Base-by-base conservation (phyloP, 2,797 vertebrate species). In the Paratrypauchen microcephalus region DNA sequence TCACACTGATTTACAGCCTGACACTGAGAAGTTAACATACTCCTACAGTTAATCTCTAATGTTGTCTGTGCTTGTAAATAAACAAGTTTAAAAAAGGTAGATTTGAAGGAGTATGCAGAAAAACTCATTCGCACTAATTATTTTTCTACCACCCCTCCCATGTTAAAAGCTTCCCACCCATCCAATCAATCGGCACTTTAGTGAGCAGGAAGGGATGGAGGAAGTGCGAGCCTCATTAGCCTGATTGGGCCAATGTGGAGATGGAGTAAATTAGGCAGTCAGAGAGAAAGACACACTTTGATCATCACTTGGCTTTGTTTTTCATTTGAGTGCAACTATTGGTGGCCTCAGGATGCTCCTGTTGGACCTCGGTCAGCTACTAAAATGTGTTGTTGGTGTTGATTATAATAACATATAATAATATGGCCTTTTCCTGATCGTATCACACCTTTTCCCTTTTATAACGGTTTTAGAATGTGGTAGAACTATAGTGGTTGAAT, bases 101-200 rank as follows among this genome's bases (percentile, higher is more conserved):
- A 90, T 91, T 69, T 84, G 83, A 86, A 83, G 68, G 86, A 86
- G 89, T 92, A 90, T 88, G 90, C 92, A 94, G 82, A 93, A 92
- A 91, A 90, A 81, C 88, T 88, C 90, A 88, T 89, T 90, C 72
- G 62, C 86, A 85, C 88, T 92, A 94, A 93, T 94, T 93, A 93
- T 92, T 93, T 91, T 78, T 84, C 86, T 89, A 83, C 89, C 87
- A 85, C 86, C 88, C 87, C 91, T 85, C 88, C 89, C 88, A 89
- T 71, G 88, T 93, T 94, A 93, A 94, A 93, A 93, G 90, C 92
- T 87, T 86, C 86, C 90, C 90, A 86, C 91, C 91, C 92, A 83
- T 91, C 88, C 87, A 91, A 93, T 94, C 93, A 94, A 94, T 93
- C 71, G 89, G 63, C 92, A 93, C 92, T 92, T 92, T 89, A 93